Conservation (phyloP, 2,888 invertebrate species). For the Hydrotaea cyrtoneurina region DNA sequence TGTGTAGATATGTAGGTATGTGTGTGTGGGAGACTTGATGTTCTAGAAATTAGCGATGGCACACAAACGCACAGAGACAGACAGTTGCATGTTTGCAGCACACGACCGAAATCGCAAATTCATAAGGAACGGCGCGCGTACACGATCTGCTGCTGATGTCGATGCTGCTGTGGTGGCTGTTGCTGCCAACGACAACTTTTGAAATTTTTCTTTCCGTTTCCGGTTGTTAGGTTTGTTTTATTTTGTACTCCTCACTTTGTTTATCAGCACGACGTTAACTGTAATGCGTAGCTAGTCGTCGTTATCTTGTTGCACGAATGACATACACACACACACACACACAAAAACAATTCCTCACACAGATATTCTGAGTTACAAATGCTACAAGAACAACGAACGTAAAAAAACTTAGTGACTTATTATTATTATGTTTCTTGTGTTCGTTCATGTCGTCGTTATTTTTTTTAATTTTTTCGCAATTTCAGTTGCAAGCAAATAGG, state of each 20-base stretch:
- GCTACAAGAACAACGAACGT: conserved; percentile 40
- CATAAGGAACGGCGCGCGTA: conserved; percentile 22
- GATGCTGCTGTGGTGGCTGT: too few relatives aligned
- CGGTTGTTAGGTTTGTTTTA: conserved; percentile 66
- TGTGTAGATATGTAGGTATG: not conserved
- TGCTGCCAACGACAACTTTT: conserved; percentile 63
- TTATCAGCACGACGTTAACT: conserved; percentile 58
- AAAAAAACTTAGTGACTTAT: conserved; percentile 62
- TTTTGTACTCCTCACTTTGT: conserved; percentile 60
- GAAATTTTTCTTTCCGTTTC: conserved; percentile 68
- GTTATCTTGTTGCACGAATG: conserved; percentile 55
- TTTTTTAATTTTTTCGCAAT: conserved; percentile 41
- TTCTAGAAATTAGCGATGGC: conserved; percentile 59
- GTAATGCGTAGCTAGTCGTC: conserved; percentile 60
- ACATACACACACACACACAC: conserved; percentile 17
- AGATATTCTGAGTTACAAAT: conserved; percentile 29
- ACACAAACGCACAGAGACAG: conserved; percentile 38
- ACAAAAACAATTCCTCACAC: conserved; percentile 32
- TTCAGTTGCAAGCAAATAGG: conserved; percentile 64
- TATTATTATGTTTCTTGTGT: conserved; percentile 53
- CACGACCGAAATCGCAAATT: conserved; percentile 43
- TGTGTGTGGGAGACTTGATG: conserved; percentile 24
- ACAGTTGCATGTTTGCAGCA: not conserved
- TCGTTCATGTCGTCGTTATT: conserved; percentile 38
- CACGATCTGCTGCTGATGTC: conserved; percentile 52